These are phyloP conservation scores for Chloebia gouldiae DNA, from an alignment of 2,113 vertebrate species.

Conservation along the genomic window DNA sequence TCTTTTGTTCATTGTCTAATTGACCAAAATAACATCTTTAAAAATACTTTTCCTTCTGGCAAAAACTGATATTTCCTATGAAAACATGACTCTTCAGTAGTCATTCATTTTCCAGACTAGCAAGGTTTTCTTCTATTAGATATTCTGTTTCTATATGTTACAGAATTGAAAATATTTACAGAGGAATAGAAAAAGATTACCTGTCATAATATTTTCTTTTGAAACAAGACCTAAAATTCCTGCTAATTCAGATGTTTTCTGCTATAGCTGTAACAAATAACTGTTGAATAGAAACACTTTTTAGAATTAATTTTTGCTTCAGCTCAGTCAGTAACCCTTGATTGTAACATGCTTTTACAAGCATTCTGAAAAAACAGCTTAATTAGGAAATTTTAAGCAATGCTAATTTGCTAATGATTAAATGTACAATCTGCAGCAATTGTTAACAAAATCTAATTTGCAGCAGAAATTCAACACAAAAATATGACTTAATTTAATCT, in stretches of 20 bases:
- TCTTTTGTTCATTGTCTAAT: not conserved
- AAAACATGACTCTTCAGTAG: not conserved
- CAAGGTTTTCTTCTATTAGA: not conserved
- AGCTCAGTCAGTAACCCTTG: not conserved
- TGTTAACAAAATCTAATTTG: not conserved
- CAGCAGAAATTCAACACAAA: not conserved
- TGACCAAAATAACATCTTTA: not conserved
- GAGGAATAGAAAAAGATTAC: not conserved
- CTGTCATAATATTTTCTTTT: not conserved
- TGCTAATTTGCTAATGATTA: not conserved
- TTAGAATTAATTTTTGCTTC: not conserved
- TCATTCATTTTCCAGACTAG: not conserved
- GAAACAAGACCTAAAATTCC: not conserved
- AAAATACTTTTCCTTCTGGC: not conserved
- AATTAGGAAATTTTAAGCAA: not conserved
- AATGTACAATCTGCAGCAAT: not conserved
- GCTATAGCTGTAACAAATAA: not conserved
- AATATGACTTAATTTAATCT: not conserved
- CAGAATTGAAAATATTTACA: not conserved
- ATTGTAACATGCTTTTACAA: not conserved
- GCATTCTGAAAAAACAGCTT: not conserved
- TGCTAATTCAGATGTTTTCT: not conserved
- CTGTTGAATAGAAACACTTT: not conserved
- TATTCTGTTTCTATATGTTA: not conserved
- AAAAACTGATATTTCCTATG: not conserved